Evolutionary conservation across 2,888 invertebrate species (phyloP), one percentile per base, ranked within the genome.

Genomic region (Diplazon laetatorius): DNA sequence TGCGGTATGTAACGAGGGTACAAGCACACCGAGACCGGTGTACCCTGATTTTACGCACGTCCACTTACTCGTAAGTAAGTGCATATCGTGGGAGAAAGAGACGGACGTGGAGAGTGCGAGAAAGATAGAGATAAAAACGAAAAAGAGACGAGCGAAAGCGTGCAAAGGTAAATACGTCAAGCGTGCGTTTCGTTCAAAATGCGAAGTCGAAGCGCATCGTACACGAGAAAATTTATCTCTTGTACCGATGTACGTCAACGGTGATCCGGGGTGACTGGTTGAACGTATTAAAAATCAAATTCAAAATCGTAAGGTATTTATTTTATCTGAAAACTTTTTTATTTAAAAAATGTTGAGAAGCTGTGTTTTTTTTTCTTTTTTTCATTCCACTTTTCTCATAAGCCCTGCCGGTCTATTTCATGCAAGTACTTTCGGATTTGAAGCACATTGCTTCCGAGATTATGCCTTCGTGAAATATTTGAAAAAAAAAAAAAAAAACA

Each of bases 21-120:
- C 50, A n/a, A 20, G 12, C 6, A 44, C 30, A 46, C 59, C 10
- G 22, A 52, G 44, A 50, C 62, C 30, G 69, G 48, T 63, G 42
- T 57, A 44, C 59, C 50, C 42, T 37, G 69, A 73, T 78, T 78
- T 78, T 52, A 70, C 78, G 59, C 78, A 70, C 63, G 60, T 60
- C 71, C 55, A 50, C 60, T 46, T 25, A 22, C 39, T 52, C 60
- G 50, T 71, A 44, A 76, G 70, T 76, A 16, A n/a, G n/a, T n/a
- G n/a, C n/a, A n/a, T 66, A 71, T 59, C 70, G 70, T 65, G 70
- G 57, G 50, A 63, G 14, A 60, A n/a, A n/a, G n/a, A n/a, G n/a
- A n/a, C n/a, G n/a, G n/a, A n/a, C n/a, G n/a, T n/a, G n/a, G n/a
- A n/a, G n/a, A n/a, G n/a, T n/a, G n/a, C n/a, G n/a, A n/a, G n/a